Percentiles rank a stretch among this genome's conserved stretches.
phyloP scores from a whole-genome alignment of 2,113 vertebrate species.

The Calypte anna region DNA sequence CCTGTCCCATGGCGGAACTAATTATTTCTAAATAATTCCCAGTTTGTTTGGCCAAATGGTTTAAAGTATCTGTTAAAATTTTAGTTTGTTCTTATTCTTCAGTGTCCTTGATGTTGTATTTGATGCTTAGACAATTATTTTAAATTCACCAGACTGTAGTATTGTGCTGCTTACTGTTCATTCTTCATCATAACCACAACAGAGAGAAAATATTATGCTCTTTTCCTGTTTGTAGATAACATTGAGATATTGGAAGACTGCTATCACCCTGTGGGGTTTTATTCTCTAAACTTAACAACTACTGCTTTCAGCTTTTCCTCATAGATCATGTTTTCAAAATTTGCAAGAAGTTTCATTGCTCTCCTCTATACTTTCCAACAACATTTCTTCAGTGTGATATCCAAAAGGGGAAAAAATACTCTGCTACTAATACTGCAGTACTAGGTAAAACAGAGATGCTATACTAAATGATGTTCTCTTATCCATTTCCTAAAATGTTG shows the following conservation, averaged over 20 bases:
- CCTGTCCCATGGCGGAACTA: not conserved
- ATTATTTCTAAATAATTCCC: not conserved
- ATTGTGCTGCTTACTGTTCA: not conserved
- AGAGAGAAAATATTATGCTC: not conserved
- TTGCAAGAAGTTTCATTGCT: not conserved
- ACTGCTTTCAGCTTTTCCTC: not conserved
- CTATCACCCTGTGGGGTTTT: not conserved
- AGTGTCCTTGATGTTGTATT: not conserved
- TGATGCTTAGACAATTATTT: not conserved
- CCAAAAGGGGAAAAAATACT: not conserved
- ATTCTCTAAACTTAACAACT: not conserved
- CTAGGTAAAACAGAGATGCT: not conserved
- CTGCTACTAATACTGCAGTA: not conserved
- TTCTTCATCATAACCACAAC: not conserved
- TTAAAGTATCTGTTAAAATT: not conserved
- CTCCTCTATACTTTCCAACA: not conserved
- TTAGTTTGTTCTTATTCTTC: not conserved
- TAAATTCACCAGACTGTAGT: not conserved
- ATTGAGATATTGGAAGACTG: not conserved
- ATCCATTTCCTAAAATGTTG: not conserved
- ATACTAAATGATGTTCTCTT: not conserved
- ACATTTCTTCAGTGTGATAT: not conserved
- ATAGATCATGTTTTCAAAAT: not conserved
- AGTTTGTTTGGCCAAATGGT: not conserved
- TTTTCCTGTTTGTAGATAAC: not conserved